Conservation (phyloP, 2,888 invertebrate genomes). For the Ophion slaviceki region DNA sequence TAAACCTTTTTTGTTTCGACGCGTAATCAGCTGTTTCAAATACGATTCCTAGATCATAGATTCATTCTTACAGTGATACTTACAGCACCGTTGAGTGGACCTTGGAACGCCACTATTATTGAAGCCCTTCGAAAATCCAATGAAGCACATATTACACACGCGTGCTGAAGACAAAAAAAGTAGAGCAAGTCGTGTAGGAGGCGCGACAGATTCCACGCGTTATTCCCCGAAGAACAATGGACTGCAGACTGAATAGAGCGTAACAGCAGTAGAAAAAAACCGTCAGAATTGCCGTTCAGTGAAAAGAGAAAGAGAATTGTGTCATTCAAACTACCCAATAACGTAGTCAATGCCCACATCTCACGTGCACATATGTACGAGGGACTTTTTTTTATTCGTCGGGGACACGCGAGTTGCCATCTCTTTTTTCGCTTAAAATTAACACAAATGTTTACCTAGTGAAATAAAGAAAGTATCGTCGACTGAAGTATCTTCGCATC, state of each 20-base stretch:
- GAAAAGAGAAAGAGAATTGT: constrained; percentile 72
- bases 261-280: constrained; percentile 71
- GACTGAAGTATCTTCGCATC: constrained; percentile 1
- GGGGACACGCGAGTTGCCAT: not conserved
- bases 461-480: not conserved
- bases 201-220: constrained; percentile 77
- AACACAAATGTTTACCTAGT: not conserved
- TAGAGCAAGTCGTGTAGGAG: constrained; percentile 67
- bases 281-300: constrained; percentile 78
- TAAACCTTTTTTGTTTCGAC: not conserved
- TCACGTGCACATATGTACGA: constrained; percentile 38
- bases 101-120: not conserved
- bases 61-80: not conserved
- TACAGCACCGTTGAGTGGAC: not conserved
- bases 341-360: constrained; percentile 75
- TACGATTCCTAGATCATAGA: not conserved
- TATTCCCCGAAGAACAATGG: constrained; percentile 79
- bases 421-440: not conserved
- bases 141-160: not conserved
- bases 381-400: not conserved
- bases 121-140: not conserved
- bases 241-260: constrained; percentile 75
- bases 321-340: constrained; percentile 78
- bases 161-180: constrained; percentile 24
- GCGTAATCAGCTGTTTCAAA: not conserved